Evolutionary conservation across 2,888 invertebrate species (phyloP), one percentile per base, ranked within the genome.

Genomic region (Monopis laevigella): DNA sequence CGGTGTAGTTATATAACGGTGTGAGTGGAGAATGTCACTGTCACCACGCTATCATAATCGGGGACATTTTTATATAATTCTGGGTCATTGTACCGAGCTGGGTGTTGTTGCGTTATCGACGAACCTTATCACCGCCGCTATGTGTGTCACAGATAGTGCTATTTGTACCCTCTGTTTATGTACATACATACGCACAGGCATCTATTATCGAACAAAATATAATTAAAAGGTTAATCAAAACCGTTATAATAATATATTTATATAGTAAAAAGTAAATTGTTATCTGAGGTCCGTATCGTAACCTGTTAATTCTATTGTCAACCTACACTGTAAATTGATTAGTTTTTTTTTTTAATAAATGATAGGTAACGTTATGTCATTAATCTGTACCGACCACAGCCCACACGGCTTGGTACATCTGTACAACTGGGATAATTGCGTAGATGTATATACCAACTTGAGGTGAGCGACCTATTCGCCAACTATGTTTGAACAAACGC

Each of bases 11-110:
- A 32, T 32, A 32, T 32, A 32, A 32, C 10, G 32, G 14, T 14
- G 17, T 32, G 16, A 3, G 17, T n/a, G 36, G 58, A 56, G 64
- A 75, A 75, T 77, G 73, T 78, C 78, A 75, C 57, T 56, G 75
- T 68, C 77, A 74, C 57, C 55, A 49, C 55, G 63, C 67, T 74
- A 74, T 75, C 73, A 59, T 55, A 66, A 69, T 65, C 58, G 74
- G 72, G 67, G 67, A 66, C 65, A 65, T 74, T 73, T 80, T 78
- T 75, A 74, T 75, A 77, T 75, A 77, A 78, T 73, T 74, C 64
- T 80, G 75, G 80, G 80, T 78, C 80, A 77, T 64, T 73, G 78
- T 73, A 75, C 77, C 73, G 71, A 65, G 56, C 53, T 63, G 68
- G 60, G 74, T 74, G 77, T 74, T 77, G 75, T 68, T 62, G 57